A percentile compares a stretch with the other conserved stretches of the same genome.
Evolutionary conservation across 2,888 invertebrate genomes (phyloP).

Genomic region (Drosophila anomalata): DNA sequence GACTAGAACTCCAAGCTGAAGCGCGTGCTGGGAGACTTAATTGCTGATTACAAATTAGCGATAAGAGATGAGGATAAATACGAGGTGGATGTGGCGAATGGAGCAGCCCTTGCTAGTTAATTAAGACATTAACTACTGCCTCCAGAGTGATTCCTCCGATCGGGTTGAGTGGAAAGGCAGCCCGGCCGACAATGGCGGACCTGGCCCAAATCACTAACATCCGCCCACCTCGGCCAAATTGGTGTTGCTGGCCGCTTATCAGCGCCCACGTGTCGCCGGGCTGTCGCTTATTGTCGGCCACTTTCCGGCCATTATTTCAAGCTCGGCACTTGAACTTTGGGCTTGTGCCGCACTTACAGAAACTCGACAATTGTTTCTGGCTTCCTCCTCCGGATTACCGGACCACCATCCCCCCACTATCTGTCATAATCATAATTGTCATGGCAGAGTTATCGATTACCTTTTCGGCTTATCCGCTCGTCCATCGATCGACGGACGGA

Average conservation of each 20-base stretch:
- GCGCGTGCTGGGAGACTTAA: conserved; percentile 75
- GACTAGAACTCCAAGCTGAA: conserved; percentile 28
- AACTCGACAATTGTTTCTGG: conserved; percentile 50
- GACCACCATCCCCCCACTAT: conserved; percentile 27
- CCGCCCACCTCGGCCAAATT: conserved; percentile 58
- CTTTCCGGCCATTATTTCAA: conserved; percentile 71
- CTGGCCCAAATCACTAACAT: conserved; percentile 77
- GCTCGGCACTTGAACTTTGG: conserved; percentile 41
- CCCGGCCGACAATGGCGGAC: conserved; percentile 26
- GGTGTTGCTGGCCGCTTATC: conserved; percentile 55
- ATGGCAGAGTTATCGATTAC: conserved; percentile 41
- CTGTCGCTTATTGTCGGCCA: conserved; percentile 57
- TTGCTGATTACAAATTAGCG: conserved; percentile 81
- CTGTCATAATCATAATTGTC: conserved; percentile 53
- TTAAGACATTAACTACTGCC: conserved; percentile 74
- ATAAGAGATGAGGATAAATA: conserved; percentile 59
- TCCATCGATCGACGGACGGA: conserved; percentile 47
- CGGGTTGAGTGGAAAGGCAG: conserved; percentile 37
- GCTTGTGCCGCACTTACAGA: conserved; percentile 61
- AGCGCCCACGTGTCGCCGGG: conserved; percentile 73
- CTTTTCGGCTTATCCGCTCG: conserved; percentile 19
- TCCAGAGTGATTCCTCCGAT: conserved; percentile 42
- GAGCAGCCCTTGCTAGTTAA: conserved; percentile 61
- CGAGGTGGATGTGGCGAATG: neutral
- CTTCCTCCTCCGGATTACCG: conserved; percentile 50